These are phyloP conservation scores for Paguma larvata DNA, from an alignment of 2,797 vertebrate species.

Conservation along the genomic window DNA sequence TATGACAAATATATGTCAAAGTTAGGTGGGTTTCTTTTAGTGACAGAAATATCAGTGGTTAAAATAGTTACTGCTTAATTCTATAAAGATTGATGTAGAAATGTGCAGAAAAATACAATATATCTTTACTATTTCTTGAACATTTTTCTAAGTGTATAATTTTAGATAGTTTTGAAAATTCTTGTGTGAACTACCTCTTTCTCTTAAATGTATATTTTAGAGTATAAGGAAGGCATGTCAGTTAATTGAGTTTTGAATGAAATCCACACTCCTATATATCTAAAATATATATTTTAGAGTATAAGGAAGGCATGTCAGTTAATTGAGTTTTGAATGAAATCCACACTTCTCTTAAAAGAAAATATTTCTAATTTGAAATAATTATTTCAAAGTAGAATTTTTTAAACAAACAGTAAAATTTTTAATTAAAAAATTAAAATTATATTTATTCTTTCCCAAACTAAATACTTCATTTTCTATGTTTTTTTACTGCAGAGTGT, in stretches of 20 bases:
- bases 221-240: not conserved
- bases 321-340: not conserved
- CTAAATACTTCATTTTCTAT: not conserved
- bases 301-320: not conserved
- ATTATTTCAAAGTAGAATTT: slow-evolving; percentile 19
- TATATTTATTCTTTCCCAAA: not conserved
- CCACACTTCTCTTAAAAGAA: not conserved
- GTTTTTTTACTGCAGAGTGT: not conserved
- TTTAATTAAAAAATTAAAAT: not conserved
- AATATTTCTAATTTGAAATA: slow-evolving; percentile 15
- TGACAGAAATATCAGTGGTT: not conserved
- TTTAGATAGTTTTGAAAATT: not conserved
- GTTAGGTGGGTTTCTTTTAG: not conserved
- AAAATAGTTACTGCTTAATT: not conserved
- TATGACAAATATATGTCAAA: not conserved
- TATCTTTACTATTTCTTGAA: not conserved
- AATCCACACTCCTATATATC: not conserved
- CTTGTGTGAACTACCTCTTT: not conserved
- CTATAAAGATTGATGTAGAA: not conserved
- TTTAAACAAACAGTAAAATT: not conserved
- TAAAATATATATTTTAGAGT: not conserved
- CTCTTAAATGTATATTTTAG: not conserved
- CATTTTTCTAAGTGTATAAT: not conserved
- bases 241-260: not conserved
- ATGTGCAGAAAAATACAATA: not conserved